Percentiles rank a stretch among this genome's conserved stretches.
phyloP scores from a whole-genome alignment of 2,113 vertebrate genomes.

The Agelaius phoeniceus region DNA sequence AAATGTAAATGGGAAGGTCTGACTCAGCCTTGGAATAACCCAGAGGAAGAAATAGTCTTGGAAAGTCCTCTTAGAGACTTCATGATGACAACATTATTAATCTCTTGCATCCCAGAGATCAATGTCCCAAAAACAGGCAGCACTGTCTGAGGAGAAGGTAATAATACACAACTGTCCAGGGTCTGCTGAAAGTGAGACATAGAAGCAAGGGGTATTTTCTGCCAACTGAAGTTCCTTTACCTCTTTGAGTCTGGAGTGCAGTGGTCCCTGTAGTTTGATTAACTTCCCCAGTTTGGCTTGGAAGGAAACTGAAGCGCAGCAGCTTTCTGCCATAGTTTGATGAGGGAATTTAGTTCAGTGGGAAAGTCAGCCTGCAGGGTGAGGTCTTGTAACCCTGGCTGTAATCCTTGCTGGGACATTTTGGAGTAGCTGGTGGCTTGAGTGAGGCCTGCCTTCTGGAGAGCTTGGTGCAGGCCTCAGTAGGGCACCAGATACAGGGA shows the following conservation, averaged over 20 bases:
- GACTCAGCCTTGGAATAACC: background rate
- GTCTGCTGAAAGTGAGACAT: fast-evolving
- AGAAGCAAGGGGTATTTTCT: background rate
- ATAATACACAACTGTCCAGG: background rate
- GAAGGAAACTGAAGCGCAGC: background rate
- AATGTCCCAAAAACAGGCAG: background rate
- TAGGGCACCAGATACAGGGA: fast-evolving
- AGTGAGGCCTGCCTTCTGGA: background rate
- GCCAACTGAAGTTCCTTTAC: background rate
- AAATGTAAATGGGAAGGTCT: background rate
- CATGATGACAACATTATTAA: background rate
- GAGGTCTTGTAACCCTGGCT: background rate
- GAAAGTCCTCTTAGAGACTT: background rate
- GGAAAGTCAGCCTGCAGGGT: background rate
- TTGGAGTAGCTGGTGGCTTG: background rate
- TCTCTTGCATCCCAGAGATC: background rate
- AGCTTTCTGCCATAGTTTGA: background rate
- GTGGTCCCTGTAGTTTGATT: background rate
- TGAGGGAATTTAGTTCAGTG: background rate
- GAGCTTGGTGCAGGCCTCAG: background rate
- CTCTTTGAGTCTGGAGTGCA: fast-evolving
- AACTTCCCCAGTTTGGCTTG: background rate
- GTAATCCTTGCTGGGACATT: background rate
- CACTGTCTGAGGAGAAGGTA: background rate
- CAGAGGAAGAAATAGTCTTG: background rate